phyloP scores from a whole-genome alignment of 2,888 invertebrate species.

The Dynastes tityus region DNA sequence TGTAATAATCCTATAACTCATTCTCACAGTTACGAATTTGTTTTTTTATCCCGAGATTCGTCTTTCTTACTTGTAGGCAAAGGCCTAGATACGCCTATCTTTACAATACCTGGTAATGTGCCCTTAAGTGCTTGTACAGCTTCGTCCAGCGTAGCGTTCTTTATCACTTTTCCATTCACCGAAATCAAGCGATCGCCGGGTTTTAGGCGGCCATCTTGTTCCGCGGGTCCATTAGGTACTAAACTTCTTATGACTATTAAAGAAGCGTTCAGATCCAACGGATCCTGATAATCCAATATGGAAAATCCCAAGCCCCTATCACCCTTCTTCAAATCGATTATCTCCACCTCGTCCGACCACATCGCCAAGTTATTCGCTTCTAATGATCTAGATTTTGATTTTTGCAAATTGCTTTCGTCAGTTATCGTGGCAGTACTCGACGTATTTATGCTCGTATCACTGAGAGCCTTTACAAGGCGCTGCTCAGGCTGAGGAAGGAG shows the following conservation, averaged over 20 bases:
- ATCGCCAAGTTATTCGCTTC: slow-evolving; percentile 97
- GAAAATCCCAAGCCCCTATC: slow-evolving; percentile 98
- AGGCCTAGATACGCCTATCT: slow-evolving; percentile 93
- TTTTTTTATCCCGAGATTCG: slow-evolving; percentile 25
- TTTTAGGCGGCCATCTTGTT: slow-evolving; percentile 92
- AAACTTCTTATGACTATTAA: slow-evolving; percentile 91
- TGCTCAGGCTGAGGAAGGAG: slow-evolving; percentile 73
- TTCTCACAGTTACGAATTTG: slow-evolving; percentile 23
- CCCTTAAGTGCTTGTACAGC: slow-evolving; percentile 97
- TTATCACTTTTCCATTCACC: slow-evolving; percentile 92
- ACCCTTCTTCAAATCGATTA: slow-evolving; percentile 92
- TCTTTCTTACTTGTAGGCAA: slow-evolving; percentile 70
- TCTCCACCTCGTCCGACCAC: slow-evolving; percentile 96
- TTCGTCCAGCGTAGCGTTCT: slow-evolving; percentile 93
- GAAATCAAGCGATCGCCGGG: slow-evolving; percentile 93
- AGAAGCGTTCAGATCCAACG: slow-evolving; percentile 93
- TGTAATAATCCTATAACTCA: neutral
- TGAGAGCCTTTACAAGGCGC: slow-evolving; percentile 90
- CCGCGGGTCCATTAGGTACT: slow-evolving; percentile 98
- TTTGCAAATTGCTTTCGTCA: slow-evolving; percentile 78
- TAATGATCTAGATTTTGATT: slow-evolving; percentile 88
- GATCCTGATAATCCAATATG: slow-evolving; percentile 98
- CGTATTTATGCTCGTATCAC: slow-evolving; percentile 93
- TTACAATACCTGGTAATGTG: slow-evolving; percentile 90
- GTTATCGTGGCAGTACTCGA: slow-evolving; percentile 88